A percentile compares a stretch with the other conserved stretches of the same genome.
Conservation (phyloP, 2,797 vertebrate genomes). For the Okamejei kenojei region DNA sequence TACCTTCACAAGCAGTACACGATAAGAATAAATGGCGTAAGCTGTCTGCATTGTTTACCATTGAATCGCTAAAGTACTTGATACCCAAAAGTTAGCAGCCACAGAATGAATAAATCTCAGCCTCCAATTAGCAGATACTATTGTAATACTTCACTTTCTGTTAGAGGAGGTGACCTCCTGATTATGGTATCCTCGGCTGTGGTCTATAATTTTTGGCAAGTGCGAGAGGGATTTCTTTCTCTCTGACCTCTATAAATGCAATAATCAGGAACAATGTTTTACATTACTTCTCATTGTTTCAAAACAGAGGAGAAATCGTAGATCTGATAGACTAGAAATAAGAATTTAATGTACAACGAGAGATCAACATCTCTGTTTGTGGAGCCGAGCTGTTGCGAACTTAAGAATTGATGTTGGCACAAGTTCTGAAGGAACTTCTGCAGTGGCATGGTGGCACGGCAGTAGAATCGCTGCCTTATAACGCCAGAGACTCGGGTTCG, state of each 20-base stretch:
- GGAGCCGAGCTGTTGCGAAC: background rate
- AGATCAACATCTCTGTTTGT: background rate
- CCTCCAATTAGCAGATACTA: background rate
- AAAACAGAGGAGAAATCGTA: background rate
- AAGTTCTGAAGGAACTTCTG: background rate
- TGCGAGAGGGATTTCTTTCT: background rate
- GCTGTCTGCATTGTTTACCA: constrained; percentile 18
- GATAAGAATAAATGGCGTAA: background rate
- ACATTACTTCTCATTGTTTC: background rate
- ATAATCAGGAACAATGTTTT: background rate
- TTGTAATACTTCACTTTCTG: background rate
- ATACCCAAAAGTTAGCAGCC: background rate
- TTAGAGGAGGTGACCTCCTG: background rate
- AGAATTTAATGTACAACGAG: background rate
- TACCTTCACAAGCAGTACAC: background rate
- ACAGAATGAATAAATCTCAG: background rate
- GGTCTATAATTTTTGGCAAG: background rate
- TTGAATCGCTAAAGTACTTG: background rate
- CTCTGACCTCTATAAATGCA: background rate
- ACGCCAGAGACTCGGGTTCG: too few species aligned
- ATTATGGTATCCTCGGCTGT: background rate
- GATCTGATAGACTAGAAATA: background rate
- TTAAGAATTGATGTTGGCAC: constrained; percentile 1
- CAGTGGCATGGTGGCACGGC: too few species aligned
- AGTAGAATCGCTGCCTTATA: too few species aligned